Evolutionary conservation across 2,888 invertebrate species (phyloP).

Genomic region (Spodoptera littoralis): DNA sequence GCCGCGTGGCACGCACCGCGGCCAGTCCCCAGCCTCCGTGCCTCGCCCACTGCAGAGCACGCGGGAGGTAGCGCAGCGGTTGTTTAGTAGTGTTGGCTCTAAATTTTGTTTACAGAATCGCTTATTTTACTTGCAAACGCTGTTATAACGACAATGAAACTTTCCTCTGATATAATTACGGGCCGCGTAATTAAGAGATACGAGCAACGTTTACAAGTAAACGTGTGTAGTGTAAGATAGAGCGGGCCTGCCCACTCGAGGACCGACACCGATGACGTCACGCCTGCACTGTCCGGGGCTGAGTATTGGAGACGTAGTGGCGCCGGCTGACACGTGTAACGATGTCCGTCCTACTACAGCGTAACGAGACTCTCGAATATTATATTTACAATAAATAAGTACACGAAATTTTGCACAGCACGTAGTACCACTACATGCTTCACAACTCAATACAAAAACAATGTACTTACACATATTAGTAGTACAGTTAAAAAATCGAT

Average conservation of each 20-base stretch:
- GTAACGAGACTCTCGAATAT: conserved; percentile 46
- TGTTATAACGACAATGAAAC: conserved; percentile 13
- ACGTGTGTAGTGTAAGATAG: conserved; percentile 16
- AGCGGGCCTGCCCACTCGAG: conserved; percentile 53
- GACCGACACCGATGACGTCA: conserved; percentile 18
- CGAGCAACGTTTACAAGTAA: conserved; percentile 35
- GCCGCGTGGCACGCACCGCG: too few species aligned
- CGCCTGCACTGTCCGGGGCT: not conserved
- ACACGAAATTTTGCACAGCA: conserved; percentile 63
- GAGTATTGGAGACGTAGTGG: too few species aligned
- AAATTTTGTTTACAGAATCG: conserved; percentile 50
- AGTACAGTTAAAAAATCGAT: conserved; percentile 51
- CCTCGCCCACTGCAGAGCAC: too few species aligned
- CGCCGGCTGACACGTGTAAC: conserved; percentile 12
- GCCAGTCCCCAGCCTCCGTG: too few species aligned
- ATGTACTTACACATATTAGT: conserved; percentile 56
- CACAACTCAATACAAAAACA: conserved; percentile 56
- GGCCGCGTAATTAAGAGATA: conserved; percentile 10
- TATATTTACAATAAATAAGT: conserved; percentile 79
- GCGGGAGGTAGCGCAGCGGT: too few species aligned
- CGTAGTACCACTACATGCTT: conserved; percentile 39
- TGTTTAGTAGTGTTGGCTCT: conserved; percentile 38
- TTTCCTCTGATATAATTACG: not conserved
- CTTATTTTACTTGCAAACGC: conserved; percentile 32
- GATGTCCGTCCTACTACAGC: conserved; percentile 50